Percentiles rank a stretch among this genome's conserved stretches.
Conservation (phyloP, 2,888 invertebrate genomes). For the Gryllus longicercus region DNA sequence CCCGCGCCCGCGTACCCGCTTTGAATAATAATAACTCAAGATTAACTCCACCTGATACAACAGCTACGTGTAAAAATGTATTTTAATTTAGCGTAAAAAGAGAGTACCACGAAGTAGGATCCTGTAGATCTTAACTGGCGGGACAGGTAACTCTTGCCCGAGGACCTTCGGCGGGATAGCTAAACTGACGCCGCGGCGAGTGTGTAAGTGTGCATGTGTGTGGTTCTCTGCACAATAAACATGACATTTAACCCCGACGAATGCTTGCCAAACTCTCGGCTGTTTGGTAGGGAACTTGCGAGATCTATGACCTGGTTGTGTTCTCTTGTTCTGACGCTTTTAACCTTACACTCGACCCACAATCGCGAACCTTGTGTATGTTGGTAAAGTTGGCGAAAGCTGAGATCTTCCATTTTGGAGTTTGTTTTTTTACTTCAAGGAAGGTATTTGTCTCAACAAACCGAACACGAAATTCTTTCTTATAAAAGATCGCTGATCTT, state of each 20-base stretch:
- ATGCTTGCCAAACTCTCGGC: neutral
- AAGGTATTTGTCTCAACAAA: too few species aligned
- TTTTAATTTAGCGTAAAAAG: neutral
- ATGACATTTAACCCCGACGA: slow-evolving; percentile 2
- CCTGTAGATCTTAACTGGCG: neutral
- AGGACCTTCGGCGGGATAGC: neutral
- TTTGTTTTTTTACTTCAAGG: too few species aligned
- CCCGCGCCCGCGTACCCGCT: neutral
- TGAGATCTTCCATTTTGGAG: too few species aligned
- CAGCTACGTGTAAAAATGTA: neutral
- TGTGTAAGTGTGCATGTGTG: neutral
- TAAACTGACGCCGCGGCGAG: neutral
- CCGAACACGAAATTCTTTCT: too few species aligned
- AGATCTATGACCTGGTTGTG: slow-evolving; percentile 2
- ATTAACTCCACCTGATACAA: slow-evolving; percentile 17
- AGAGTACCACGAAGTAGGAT: neutral
- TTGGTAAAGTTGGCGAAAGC: neutral
- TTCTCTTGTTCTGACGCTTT: slow-evolving; percentile 17
- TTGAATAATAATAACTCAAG: slow-evolving; percentile 17
- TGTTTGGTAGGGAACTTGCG: neutral
- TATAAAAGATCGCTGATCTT: too few species aligned
- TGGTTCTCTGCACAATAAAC: slow-evolving; percentile 1
- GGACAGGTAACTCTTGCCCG: neutral
- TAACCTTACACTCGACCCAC: neutral
- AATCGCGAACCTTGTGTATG: neutral